Base-by-base conservation (phyloP, 37 sponge, comb jelly and placozoan species). In the Dysidea cf. avara region DNA sequence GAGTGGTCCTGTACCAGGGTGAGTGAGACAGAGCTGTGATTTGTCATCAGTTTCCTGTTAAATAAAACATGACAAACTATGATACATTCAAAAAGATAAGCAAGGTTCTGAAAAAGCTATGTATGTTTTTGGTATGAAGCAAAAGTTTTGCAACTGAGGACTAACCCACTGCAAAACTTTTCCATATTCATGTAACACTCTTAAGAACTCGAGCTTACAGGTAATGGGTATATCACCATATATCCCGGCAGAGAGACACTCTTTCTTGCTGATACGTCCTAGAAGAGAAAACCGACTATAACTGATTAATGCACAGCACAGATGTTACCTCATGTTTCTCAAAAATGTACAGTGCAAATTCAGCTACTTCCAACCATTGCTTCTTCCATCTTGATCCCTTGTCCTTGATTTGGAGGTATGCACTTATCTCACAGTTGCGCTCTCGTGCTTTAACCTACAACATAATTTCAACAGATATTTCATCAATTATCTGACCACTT, bases 281-380 rank as follows among this genome's bases (percentile, higher is more conserved):
- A 26, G 30, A 69, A 13, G 30, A 17, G 36, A 24, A 39, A 2
- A 34, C 7, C 7, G 18, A 69, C 14, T n/a, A 21, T 11, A 21
- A 58, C 11, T 58, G 24, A 25, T 11, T 11, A 58, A 58, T 55
- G 1, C 61, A 61, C 16, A 11, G 24, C 61, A 24, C 26, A 12
- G 6, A 5, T 13, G 61, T 21, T 35, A 89, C 86, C 74, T 92
- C 93, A 53, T 87, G 93, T 63, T 56, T 83, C 61, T 80, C 79
- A 76, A 85, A 92, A 69, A 75, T 64, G 57, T 83, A 92, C 37
- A 92, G 72, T 3, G 80, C 86, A 33, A 92, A 71, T 68, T 87
- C 72, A 57, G 72, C 75, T 54, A 87, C 75, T 22, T 83, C 81
- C 55, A 77, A 87, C 93, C 93, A 92, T 57, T 71, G 61, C 62